Evolutionary conservation across 2,113 vertebrate genomes (phyloP).

Genomic region (Cyanistes caeruleus): DNA sequence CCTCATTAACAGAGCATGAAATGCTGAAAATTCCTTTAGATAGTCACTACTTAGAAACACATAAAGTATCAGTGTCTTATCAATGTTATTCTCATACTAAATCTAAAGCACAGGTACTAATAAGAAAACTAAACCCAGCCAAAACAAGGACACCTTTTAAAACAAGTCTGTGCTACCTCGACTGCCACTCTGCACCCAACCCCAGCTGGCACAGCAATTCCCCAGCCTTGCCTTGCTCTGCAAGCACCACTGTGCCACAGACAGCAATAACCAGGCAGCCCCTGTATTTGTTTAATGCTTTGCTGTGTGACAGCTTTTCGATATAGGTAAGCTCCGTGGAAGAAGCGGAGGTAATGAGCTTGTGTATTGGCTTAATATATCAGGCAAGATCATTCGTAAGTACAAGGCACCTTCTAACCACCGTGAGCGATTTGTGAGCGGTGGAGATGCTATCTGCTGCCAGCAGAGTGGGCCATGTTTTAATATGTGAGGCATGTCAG

Average conservation of each 20-base stretch:
- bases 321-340: slow-evolving; percentile 8
- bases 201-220: neutral
- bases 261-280: neutral
- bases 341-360: slow-evolving; percentile 8
- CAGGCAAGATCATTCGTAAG: neutral
- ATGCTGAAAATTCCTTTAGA: neutral
- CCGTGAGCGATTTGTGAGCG: neutral
- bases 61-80: neutral
- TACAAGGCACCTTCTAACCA: slow-evolving; percentile 10
- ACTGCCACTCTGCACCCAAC: neutral
- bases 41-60: neutral
- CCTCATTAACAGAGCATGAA: neutral
- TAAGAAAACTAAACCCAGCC: neutral
- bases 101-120: neutral
- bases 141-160: neutral
- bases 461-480: neutral
- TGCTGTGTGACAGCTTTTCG: slow-evolving; percentile 44
- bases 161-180: fast-evolving
- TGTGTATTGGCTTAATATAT: slow-evolving; percentile 55
- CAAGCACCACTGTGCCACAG: neutral
- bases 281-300: slow-evolving; percentile 15
- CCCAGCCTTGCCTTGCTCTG: neutral
- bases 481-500: neutral
- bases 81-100: neutral
- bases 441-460: slow-evolving; percentile 37